phyloP scores from a whole-genome alignment of 1,140 invertebrate genomes.

The Bombyx mandarina region DNA sequence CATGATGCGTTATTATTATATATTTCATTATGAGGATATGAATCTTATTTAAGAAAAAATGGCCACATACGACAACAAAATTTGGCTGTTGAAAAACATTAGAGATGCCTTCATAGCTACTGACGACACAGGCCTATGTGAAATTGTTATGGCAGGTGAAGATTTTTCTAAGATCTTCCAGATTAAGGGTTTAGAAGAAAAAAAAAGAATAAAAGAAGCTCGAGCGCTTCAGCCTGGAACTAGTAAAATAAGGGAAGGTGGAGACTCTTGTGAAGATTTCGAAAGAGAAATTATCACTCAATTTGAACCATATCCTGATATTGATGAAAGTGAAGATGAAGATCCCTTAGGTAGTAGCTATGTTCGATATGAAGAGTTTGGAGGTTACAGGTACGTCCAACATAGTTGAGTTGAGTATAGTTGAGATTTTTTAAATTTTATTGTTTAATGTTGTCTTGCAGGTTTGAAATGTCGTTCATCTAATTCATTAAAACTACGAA shows the following conservation, averaged over 20 bases:
- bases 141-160: constrained; percentile 85
- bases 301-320: constrained; percentile 80
- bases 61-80: constrained; percentile 93
- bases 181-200: constrained; percentile 53
- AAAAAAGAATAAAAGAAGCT: constrained; percentile 36
- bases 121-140: constrained; percentile 89
- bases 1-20: too few relatives aligned
- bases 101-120: constrained; percentile 95
- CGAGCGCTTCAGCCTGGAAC: constrained; percentile 56
- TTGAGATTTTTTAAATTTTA: too few relatives aligned
- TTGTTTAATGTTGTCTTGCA: too few relatives aligned
- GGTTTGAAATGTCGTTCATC: too few relatives aligned
- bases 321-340: constrained; percentile 84
- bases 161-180: constrained; percentile 80
- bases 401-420: too few relatives aligned
- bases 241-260: constrained; percentile 73
- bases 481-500: too few relatives aligned
- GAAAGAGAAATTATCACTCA: constrained; percentile 73
- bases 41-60: constrained; percentile 63
- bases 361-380: constrained; percentile 80
- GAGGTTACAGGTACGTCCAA: constrained; percentile 71
- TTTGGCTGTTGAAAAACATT: constrained; percentile 93
- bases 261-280: constrained; percentile 72
- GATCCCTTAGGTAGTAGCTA: constrained; percentile 72
- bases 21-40: too few relatives aligned